Evolutionary conservation across 2,113 vertebrate species (phyloP).

Genomic region (Tachycineta bicolor): DNA sequence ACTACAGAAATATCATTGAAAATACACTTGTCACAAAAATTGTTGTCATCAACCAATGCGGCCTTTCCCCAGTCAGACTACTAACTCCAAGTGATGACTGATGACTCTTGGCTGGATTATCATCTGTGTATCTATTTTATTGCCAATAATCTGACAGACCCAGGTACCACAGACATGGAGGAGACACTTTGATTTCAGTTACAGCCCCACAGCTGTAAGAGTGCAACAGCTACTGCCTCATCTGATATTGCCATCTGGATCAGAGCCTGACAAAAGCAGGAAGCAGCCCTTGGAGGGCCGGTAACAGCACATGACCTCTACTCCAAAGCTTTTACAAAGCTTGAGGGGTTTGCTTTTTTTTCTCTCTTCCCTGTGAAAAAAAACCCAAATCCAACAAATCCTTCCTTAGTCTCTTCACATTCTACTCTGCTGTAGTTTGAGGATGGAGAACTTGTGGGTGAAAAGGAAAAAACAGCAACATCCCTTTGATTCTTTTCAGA

Average conservation of each 20-base stretch:
- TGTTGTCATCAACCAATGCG: background rate
- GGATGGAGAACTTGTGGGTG: background rate
- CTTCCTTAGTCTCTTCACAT: background rate
- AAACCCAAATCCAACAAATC: fast-evolving
- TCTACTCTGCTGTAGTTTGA: background rate
- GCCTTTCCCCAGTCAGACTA: background rate
- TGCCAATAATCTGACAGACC: background rate
- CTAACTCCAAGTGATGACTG: background rate
- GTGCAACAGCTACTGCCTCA: background rate
- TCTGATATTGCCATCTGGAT: background rate
- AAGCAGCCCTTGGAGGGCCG: background rate
- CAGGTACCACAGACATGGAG: background rate
- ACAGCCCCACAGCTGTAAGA: background rate
- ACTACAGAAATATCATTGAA: background rate
- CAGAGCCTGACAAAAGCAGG: background rate
- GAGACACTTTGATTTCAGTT: background rate
- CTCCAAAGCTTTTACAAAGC: background rate
- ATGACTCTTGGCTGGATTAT: background rate
- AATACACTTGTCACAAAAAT: background rate
- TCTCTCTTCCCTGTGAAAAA: background rate
- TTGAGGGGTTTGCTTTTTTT: background rate
- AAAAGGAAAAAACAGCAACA: background rate
- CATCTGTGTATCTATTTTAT: background rate
- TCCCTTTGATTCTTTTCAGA: background rate
- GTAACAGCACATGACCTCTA: background rate